Percentiles rank a stretch among this genome's conserved stretches.
Evolutionary conservation across 1,140 invertebrate species (phyloP).

Genomic region (Conopomorpha cramerella): DNA sequence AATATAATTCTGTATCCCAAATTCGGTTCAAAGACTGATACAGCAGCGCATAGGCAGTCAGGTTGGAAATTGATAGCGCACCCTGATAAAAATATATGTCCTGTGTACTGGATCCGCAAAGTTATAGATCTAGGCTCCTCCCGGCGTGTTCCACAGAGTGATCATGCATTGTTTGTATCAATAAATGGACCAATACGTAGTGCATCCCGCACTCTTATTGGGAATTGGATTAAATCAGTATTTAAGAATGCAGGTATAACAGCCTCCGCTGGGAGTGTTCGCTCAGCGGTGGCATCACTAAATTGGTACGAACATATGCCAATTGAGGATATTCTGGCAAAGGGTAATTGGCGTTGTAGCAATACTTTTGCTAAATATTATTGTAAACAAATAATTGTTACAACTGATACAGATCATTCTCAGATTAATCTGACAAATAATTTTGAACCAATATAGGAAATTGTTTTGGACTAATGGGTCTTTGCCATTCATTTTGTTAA

Average conservation of each 20-base stretch:
- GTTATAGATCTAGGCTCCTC: slow-evolving; percentile 2
- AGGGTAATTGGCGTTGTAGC: slow-evolving; percentile 1
- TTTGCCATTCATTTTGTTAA: too few relatives aligned
- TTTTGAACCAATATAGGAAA: too few relatives aligned
- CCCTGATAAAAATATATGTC: slow-evolving; percentile 6
- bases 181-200: neutral
- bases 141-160: neutral
- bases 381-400: slow-evolving; percentile 2
- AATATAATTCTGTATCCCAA: slow-evolving; percentile 10
- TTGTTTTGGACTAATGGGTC: too few relatives aligned
- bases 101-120: slow-evolving; percentile 5
- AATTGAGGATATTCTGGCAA: slow-evolving; percentile 3
- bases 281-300: slow-evolving; percentile 1
- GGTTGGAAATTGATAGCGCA: slow-evolving; percentile 7
- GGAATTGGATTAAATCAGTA: neutral
- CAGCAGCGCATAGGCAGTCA: slow-evolving; percentile 3
- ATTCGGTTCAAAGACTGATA: slow-evolving; percentile 18
- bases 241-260: slow-evolving; percentile 1
- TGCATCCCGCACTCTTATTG: slow-evolving; percentile 1
- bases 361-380: slow-evolving; percentile 3
- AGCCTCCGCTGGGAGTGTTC: neutral
- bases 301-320: slow-evolving; percentile 1
- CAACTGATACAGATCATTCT: too few relatives aligned
- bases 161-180: neutral
- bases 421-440: too few relatives aligned